Percentiles rank a stretch among this genome's conserved stretches.
Conservation (phyloP, 2,888 invertebrate genomes). For the Dasypogon diadema region DNA sequence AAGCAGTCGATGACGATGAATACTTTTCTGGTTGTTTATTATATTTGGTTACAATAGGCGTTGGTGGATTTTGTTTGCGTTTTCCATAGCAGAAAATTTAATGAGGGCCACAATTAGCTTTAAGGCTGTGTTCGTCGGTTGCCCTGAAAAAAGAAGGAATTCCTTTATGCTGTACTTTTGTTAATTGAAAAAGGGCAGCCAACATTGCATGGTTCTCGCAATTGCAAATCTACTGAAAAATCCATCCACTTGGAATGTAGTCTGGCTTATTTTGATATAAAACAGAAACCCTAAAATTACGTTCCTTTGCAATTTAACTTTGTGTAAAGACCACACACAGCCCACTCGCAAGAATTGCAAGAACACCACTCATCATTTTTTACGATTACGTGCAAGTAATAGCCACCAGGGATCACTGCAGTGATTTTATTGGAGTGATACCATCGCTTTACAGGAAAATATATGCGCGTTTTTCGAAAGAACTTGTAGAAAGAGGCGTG, state of each 20-base stretch:
- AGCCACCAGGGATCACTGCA: slow-evolving; percentile 11
- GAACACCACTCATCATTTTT: slow-evolving; percentile 21
- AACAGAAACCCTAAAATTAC: slow-evolving; percentile 14
- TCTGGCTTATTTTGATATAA: background rate
- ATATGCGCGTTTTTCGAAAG: too few relatives aligned
- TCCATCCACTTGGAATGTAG: background rate
- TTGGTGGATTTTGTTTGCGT: background rate
- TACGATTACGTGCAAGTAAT: slow-evolving; percentile 23
- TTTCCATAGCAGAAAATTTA: too few relatives aligned
- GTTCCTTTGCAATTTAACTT: background rate
- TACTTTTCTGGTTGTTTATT: background rate
- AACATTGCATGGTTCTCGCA: background rate
- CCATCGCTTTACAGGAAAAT: background rate
- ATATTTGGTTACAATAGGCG: background rate
- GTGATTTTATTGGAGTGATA: slow-evolving; percentile 25
- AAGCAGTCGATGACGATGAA: background rate
- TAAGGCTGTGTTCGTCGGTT: too few relatives aligned
- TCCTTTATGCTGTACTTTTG: background rate
- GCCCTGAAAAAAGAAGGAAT: too few relatives aligned
- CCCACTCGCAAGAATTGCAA: background rate
- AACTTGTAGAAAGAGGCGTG: too few relatives aligned
- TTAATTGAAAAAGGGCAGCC: slow-evolving; percentile 6
- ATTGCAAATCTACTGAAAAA: too few relatives aligned
- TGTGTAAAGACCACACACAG: too few relatives aligned
- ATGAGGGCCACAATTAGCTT: too few relatives aligned